Evolutionary conservation across 1,140 invertebrate genomes (phyloP).

Genomic region (Maniola jurtina): DNA sequence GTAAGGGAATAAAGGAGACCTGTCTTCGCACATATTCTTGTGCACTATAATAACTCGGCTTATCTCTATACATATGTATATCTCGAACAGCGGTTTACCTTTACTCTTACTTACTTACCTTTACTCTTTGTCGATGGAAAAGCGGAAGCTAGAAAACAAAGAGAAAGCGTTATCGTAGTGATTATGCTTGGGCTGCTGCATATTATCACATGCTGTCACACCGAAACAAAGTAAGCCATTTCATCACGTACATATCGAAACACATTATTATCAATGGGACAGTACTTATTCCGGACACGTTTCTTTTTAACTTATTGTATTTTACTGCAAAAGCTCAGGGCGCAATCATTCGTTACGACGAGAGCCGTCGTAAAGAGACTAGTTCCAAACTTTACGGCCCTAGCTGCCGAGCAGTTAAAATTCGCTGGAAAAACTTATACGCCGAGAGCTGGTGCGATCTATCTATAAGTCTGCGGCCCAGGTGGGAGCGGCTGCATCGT

Average conservation of each 20-base stretch:
- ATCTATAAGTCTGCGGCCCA: not conserved
- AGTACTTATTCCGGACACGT: constrained; percentile 26
- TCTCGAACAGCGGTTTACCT: no score
- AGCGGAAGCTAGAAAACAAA: no score
- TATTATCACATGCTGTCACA: not conserved
- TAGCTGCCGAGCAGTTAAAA: constrained; percentile 11
- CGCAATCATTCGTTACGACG: constrained; percentile 63
- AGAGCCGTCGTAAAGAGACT: constrained; percentile 59
- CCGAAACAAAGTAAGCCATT: not conserved
- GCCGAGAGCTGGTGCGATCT: not conserved
- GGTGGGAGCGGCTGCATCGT: no score
- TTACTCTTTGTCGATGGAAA: no score
- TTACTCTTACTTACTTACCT: no score
- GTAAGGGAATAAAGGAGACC: no score
- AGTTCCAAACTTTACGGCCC: constrained; percentile 58
- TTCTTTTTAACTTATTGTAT: constrained; percentile 31
- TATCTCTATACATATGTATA: no score
- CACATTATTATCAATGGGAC: not conserved
- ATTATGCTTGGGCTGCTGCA: no score
- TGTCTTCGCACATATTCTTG: no score
- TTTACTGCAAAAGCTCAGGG: constrained; percentile 30
- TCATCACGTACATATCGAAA: not conserved
- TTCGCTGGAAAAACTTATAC: constrained; percentile 1
- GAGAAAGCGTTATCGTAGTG: no score
- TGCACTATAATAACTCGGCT: no score